These are phyloP conservation scores for Patella depressa DNA, from an alignment of 2,888 invertebrate species.

Conservation along the genomic window DNA sequence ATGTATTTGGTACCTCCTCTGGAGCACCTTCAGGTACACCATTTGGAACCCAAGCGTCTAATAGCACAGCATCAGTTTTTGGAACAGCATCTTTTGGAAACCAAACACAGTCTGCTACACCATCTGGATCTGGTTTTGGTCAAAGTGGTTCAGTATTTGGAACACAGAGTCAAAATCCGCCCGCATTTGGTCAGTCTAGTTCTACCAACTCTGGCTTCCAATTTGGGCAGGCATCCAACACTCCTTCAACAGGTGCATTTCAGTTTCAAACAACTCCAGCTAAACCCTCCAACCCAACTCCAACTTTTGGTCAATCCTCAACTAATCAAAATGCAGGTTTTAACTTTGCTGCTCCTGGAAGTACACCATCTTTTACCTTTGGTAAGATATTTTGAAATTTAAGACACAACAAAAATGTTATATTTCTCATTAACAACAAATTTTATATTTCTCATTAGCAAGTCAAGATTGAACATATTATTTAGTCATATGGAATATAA, in stretches of 20 bases:
- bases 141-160: not conserved
- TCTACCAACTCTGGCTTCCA: not conserved
- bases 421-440: too few relatives aligned
- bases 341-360: constrained; percentile 9
- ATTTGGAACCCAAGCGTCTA: not conserved
- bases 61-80: not conserved
- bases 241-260: not conserved
- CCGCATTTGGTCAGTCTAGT: not conserved
- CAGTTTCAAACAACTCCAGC: constrained; percentile 8
- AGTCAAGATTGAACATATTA: too few relatives aligned
- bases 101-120: not conserved
- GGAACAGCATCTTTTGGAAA: constrained; percentile 2
- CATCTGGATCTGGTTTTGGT: not conserved
- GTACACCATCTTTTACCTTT: not conserved
- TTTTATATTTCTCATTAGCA: too few relatives aligned
- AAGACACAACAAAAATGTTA: too few relatives aligned
- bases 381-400: not conserved
- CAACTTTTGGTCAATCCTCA: constrained; percentile 2
- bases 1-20: not conserved
- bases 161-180: not conserved
- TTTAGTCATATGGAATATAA: too few relatives aligned
- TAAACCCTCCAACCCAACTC: not conserved
- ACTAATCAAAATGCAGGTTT: not conserved
- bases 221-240: not conserved
- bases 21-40: not conserved